Conservation (phyloP, 2,888 invertebrate genomes). For the Micoletzkya japonica region DNA sequence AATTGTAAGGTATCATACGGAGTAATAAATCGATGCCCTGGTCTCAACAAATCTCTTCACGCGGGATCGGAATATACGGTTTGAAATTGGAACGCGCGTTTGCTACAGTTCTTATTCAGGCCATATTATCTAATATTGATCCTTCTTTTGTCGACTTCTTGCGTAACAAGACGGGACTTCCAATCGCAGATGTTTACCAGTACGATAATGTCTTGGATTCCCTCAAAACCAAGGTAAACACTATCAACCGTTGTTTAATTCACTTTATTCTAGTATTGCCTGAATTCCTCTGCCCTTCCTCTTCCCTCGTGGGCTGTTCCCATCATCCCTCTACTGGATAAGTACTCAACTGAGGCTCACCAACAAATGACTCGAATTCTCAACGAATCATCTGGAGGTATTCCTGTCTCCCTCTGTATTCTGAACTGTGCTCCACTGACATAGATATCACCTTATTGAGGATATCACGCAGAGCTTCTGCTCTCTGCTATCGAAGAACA, state of each 20-base stretch:
- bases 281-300: conserved; percentile 14
- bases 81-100: not conserved
- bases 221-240: conserved; percentile 23
- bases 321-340: not conserved
- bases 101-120: not conserved
- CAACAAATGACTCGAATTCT: conserved; percentile 9
- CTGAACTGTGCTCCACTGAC: too few relatives aligned
- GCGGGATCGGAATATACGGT: conserved; percentile 10
- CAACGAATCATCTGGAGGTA: conserved; percentile 21
- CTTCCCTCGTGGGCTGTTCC: conserved; percentile 17
- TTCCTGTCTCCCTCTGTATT: too few relatives aligned
- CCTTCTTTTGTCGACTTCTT: conserved; percentile 13
- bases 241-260: not conserved
- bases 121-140: not conserved
- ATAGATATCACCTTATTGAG: not conserved
- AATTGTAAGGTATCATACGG: conserved; percentile 20
- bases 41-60: not conserved
- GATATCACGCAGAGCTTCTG: conserved; percentile 18
- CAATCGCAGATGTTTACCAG: conserved; percentile 4
- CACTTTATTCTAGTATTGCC: not conserved
- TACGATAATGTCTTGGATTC: conserved; percentile 22
- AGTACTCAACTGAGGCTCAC: conserved; percentile 12
- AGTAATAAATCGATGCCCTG: conserved; percentile 5
- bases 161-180: conserved; percentile 14
- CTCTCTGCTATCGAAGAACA: conserved; percentile 15